These are phyloP conservation scores for Murina feae DNA, from an alignment of 2,113 vertebrate species.

Conservation along the genomic window DNA sequence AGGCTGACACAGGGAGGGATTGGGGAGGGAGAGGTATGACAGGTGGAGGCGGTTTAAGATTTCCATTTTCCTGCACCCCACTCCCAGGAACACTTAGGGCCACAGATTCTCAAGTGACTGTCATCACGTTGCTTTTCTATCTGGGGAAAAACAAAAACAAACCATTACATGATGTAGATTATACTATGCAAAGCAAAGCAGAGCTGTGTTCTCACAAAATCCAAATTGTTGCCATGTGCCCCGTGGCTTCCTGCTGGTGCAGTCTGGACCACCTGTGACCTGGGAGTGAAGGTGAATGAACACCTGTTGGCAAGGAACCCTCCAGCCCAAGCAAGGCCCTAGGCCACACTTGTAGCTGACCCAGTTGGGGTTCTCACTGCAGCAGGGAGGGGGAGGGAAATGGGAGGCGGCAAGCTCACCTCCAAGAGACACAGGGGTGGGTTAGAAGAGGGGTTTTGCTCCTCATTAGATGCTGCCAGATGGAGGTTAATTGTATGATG, in stretches of 20 bases:
- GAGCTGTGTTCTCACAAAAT: accelerated
- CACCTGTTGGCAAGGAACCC: background rate
- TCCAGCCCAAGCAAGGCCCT: background rate
- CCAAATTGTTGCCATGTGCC: background rate
- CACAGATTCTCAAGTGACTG: background rate
- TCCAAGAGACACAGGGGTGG: background rate
- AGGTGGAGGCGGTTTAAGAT: background rate
- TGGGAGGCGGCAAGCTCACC: accelerated
- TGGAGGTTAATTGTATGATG: accelerated
- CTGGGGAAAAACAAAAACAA: background rate
- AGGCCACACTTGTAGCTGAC: accelerated
- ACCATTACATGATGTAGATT: accelerated
- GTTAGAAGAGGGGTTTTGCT: background rate
- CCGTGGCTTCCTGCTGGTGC: accelerated
- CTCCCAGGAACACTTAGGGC: background rate
- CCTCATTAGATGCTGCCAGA: no score
- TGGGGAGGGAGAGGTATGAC: no score
- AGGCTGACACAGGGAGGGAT: no score
- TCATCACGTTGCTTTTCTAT: background rate
- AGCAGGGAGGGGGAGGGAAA: no score
- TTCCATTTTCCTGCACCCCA: background rate
- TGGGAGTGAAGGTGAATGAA: background rate
- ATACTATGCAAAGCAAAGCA: no score
- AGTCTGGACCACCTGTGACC: background rate
- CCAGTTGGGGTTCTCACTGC: background rate